phyloP scores from a whole-genome alignment of 2,113 vertebrate genomes.

The Ceuthmochares aereus region DNA sequence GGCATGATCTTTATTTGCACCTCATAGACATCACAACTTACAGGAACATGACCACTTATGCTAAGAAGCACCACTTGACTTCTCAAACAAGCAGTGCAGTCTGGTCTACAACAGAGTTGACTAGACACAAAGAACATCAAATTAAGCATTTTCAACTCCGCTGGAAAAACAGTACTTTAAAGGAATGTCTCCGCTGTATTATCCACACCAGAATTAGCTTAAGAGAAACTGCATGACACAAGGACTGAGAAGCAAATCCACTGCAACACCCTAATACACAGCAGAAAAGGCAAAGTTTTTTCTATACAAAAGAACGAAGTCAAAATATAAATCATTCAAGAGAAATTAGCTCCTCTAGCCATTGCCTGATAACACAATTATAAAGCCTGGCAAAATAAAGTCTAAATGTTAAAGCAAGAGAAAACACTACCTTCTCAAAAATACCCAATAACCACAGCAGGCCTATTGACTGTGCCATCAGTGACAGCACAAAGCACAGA shows the following conservation, averaged over 20 bases:
- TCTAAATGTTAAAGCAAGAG: not conserved
- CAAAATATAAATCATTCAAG: not conserved
- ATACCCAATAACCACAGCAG: not conserved
- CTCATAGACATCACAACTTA: not conserved
- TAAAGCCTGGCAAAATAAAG: not conserved
- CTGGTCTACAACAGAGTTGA: not conserved
- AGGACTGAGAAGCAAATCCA: not conserved
- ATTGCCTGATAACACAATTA: not conserved
- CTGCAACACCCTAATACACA: not conserved
- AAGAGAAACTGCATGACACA: not conserved
- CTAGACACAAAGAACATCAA: not conserved
- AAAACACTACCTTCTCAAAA: not conserved
- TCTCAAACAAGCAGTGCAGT: not conserved
- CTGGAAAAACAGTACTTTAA: not conserved
- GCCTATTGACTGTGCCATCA: not conserved
- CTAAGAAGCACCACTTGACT: not conserved
- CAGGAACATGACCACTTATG: not conserved
- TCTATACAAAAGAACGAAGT: not conserved
- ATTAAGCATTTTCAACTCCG: not conserved
- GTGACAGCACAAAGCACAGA: not conserved
- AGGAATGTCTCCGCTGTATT: not conserved
- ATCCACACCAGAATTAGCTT: not conserved
- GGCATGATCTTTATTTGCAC: not conserved
- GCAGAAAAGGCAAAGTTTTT: not conserved
- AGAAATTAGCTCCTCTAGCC: not conserved